A percentile compares a stretch with the other conserved stretches of the same genome.
phyloP scores from a whole-genome alignment of 2,797 vertebrate genomes.

The Bradypodion ventrale region DNA sequence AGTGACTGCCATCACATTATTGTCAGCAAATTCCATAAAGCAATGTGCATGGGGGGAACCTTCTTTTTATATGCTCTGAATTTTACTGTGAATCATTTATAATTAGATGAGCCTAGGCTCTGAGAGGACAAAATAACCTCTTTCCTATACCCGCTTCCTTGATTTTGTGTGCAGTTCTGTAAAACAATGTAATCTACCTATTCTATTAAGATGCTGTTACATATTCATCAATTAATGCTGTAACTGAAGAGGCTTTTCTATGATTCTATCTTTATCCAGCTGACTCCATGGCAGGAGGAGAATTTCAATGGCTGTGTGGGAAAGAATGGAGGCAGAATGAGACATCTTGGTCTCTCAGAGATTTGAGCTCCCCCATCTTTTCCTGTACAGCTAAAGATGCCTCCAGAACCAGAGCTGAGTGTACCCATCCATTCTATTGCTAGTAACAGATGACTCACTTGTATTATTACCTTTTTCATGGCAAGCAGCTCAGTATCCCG shows the following conservation, averaged over 20 bases:
- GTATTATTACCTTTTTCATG: slow-evolving; percentile 9
- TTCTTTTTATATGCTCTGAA: not conserved
- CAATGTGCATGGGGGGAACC: not conserved
- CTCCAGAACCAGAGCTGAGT: slow-evolving; percentile 12
- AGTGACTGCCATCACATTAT: not conserved
- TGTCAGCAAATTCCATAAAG: not conserved
- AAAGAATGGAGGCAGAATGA: slow-evolving; percentile 44
- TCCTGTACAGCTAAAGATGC: slow-evolving; percentile 29
- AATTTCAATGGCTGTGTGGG: slow-evolving; percentile 30
- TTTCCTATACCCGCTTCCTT: not conserved
- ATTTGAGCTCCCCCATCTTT: slow-evolving; percentile 32
- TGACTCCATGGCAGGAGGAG: slow-evolving; percentile 25
- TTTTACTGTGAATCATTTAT: not conserved
- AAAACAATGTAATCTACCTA: not conserved
- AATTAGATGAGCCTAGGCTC: not conserved
- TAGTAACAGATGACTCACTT: slow-evolving; percentile 28
- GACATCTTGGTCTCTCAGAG: slow-evolving; percentile 31
- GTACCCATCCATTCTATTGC: slow-evolving; percentile 16
- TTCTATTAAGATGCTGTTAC: slow-evolving; percentile 25
- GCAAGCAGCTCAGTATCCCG: not conserved
- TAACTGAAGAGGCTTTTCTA: slow-evolving; percentile 34
- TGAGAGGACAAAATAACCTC: not conserved
- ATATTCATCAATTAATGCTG: slow-evolving; percentile 29
- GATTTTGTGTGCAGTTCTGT: not conserved
- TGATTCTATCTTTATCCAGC: slow-evolving; percentile 32